Conservation (phyloP, 2,888 invertebrate genomes). For the Onchidella celtica region DNA sequence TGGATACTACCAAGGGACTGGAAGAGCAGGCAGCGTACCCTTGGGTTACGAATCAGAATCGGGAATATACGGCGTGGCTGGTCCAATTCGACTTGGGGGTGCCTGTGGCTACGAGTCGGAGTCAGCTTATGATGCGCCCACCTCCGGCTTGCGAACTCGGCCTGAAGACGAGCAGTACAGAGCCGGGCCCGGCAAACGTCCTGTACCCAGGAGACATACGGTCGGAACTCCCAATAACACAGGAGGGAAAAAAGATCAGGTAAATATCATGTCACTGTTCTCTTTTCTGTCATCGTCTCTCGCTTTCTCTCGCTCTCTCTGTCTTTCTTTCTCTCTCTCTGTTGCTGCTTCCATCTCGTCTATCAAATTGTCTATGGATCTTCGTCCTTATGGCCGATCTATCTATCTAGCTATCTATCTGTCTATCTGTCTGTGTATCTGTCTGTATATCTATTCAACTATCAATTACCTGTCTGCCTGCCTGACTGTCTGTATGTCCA, state of each 20-base stretch:
- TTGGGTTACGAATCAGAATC: constrained; percentile 25
- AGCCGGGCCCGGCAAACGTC: constrained; percentile 4
- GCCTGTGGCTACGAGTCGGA: not conserved
- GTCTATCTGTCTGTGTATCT: too few relatives aligned
- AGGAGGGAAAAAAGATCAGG: not conserved
- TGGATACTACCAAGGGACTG: not conserved
- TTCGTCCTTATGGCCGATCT: too few relatives aligned
- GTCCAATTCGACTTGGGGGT: not conserved
- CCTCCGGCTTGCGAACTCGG: not conserved
- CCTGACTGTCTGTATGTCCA: too few relatives aligned
- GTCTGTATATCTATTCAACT: too few relatives aligned
- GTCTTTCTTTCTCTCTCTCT: not conserved
- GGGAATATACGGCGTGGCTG: not conserved
- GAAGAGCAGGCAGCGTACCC: constrained; percentile 10
- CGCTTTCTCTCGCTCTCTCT: not conserved
- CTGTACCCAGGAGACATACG: constrained; percentile 24
- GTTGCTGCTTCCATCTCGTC: not conserved
- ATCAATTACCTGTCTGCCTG: too few relatives aligned
- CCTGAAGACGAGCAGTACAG: constrained; percentile 21
- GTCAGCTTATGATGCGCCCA: not conserved
- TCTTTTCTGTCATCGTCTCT: not conserved
- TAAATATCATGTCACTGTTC: not conserved
- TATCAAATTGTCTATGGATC: too few relatives aligned
- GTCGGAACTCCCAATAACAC: not conserved
- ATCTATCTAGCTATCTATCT: too few relatives aligned